Percentiles rank a stretch among this genome's conserved stretches.
Conservation (phyloP, 2,797 vertebrate species). For the Enteromius mattozi region DNA sequence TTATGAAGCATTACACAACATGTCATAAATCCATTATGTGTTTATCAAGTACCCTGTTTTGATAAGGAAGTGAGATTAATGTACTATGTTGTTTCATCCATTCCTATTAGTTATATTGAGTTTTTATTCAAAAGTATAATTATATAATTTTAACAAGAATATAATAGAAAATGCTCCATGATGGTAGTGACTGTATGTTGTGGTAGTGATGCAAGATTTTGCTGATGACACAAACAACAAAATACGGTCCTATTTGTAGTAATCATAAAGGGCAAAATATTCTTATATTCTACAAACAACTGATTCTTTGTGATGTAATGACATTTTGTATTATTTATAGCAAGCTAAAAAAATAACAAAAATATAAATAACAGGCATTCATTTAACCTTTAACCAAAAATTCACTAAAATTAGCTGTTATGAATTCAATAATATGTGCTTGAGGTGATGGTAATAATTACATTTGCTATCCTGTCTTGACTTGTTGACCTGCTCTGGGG, state of each 20-base stretch:
- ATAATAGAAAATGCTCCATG: not conserved
- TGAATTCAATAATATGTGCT: not conserved
- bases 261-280: not conserved
- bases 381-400: not conserved
- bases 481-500: constrained; percentile 56
- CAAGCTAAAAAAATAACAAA: no score
- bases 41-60: not conserved
- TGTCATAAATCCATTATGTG: constrained; percentile 18
- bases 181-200: not conserved
- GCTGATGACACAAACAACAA: not conserved
- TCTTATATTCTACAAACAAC: not conserved
- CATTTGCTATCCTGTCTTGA: constrained; percentile 37
- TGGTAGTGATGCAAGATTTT: constrained; percentile 1
- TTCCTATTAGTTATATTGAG: not conserved
- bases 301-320: not conserved
- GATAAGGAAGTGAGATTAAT: constrained; percentile 10
- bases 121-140: not conserved
- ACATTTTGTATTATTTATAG: not conserved
- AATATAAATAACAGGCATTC: not conserved
- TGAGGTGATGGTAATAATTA: not conserved
- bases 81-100: constrained; percentile 1
- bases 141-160: not conserved
- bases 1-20: constrained; percentile 12
- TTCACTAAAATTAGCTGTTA: not conserved
- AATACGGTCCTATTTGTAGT: not conserved